phyloP scores from a whole-genome alignment of 2,113 vertebrate species.

The Nothobranchius kuhntae region DNA sequence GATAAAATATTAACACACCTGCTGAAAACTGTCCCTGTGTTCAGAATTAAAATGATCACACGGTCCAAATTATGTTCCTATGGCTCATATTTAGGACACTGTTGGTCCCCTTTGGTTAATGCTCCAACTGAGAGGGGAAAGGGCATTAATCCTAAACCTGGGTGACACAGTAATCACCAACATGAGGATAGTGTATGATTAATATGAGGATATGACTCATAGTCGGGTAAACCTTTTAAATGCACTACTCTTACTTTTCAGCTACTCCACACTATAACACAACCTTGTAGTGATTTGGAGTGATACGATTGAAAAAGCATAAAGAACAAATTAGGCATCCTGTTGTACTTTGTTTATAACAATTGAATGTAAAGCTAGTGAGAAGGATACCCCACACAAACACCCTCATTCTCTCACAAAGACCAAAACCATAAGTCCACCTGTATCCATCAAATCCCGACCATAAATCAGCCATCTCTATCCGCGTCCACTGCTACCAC shows the following conservation, averaged over 20 bases:
- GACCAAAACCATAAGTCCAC: neutral
- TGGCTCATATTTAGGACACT: neutral
- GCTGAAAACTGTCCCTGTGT: too few relatives aligned
- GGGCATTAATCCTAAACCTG: slow-evolving; percentile 11
- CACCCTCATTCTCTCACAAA: neutral
- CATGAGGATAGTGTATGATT: neutral
- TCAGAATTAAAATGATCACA: too few relatives aligned
- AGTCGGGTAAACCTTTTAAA: neutral
- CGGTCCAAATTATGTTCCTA: too few relatives aligned
- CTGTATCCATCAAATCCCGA: slow-evolving; percentile 24
- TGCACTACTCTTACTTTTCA: too few relatives aligned
- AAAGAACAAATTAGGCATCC: neutral
- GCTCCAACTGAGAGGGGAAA: neutral
- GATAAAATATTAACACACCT: too few relatives aligned
- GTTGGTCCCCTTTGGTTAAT: neutral
- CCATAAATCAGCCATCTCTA: slow-evolving; percentile 29
- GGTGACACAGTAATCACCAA: slow-evolving; percentile 9
- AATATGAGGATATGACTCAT: neutral
- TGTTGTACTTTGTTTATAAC: neutral
- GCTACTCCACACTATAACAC: neutral
- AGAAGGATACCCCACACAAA: neutral
- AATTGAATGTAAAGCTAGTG: neutral
- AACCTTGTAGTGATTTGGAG: neutral
- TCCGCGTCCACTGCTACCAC: slow-evolving; percentile 16
- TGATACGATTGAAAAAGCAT: neutral